Conservation (phyloP, 1,140 invertebrate genomes). For the Anastatus disparis region DNA sequence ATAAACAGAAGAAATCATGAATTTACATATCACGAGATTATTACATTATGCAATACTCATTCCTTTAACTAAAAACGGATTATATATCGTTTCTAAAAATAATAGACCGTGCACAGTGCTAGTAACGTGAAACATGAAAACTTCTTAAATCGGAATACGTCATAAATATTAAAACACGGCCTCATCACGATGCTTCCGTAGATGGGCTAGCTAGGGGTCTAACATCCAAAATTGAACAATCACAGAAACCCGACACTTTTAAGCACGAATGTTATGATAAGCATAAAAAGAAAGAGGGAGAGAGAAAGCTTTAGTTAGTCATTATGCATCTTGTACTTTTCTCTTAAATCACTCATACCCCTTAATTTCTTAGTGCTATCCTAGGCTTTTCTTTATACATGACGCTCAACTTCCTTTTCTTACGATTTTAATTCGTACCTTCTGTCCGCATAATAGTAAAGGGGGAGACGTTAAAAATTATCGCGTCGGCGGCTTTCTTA, state of each 20-base stretch:
- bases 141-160: background rate
- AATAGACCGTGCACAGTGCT: too few species aligned
- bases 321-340: conserved; percentile 48
- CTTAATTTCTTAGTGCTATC: too few species aligned
- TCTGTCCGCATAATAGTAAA: background rate
- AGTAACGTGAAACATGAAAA: too few species aligned
- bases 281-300: background rate
- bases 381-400: conserved; percentile 63
- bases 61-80: too few species aligned
- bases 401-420: conserved; percentile 58
- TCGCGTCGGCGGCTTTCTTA: conserved; percentile 61
- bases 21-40: too few species aligned
- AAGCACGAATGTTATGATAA: conserved; percentile 18
- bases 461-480: background rate
- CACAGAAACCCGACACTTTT: conserved; percentile 38
- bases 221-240: conserved; percentile 35
- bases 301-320: background rate
- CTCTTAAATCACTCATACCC: conserved; percentile 52
- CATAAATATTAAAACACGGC: conserved; percentile 27
- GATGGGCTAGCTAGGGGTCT: background rate
- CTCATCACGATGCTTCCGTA: background rate
- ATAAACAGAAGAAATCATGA: too few species aligned
- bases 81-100: conserved; percentile 27
- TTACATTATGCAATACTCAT: too few species aligned
- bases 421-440: background rate